These are phyloP conservation scores for Macrotis lagotis DNA, from an alignment of 2,113 vertebrate genomes.

Conservation along the genomic window DNA sequence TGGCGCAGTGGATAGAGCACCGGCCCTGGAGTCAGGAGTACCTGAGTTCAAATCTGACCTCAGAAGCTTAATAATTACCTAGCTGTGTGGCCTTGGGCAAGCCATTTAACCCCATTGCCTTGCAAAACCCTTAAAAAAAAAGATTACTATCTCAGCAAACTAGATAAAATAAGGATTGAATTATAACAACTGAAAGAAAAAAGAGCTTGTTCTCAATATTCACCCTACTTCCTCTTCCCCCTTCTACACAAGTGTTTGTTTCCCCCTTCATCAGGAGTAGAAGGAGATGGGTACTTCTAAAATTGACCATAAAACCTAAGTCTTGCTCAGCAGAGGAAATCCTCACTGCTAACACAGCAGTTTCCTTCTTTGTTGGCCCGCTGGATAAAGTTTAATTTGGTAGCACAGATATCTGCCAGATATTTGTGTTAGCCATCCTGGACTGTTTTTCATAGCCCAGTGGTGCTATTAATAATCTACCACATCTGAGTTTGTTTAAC, in stretches of 20 bases:
- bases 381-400: background rate
- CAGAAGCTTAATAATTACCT: no score
- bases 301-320: background rate
- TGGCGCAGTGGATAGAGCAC: no score
- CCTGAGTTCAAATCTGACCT: no score
- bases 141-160: background rate
- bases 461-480: background rate
- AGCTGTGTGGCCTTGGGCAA: no score
- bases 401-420: background rate
- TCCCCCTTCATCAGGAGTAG: background rate
- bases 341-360: background rate
- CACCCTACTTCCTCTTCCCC: background rate
- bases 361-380: background rate
- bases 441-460: background rate
- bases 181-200: background rate
- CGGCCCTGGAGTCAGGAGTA: no score
- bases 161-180: background rate
- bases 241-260: background rate
- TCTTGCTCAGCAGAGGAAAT: background rate
- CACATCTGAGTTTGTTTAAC: background rate
- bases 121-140: no score
- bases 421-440: background rate
- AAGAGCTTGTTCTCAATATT: background rate
- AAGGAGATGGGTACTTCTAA: background rate
- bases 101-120: no score